Base-by-base conservation (phyloP, 2,888 invertebrate species). In the Drosophila siamana region DNA sequence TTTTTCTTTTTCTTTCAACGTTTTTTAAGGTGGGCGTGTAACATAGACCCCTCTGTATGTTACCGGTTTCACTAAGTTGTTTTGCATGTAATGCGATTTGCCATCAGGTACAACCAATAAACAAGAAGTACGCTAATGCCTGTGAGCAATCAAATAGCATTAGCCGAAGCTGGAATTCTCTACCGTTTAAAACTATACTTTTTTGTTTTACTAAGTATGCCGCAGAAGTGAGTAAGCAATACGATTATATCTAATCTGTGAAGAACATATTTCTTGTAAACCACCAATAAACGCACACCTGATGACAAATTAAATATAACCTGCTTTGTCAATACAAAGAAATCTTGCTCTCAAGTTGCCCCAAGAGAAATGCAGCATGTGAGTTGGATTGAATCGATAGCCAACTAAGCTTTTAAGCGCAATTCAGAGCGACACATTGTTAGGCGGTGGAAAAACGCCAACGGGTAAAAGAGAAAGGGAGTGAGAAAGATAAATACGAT, bases 71-170 rank as follows among this genome's bases (percentile, higher is more conserved):
- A 36, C 52, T 76, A 78, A 83, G 83, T 78, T 74, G 86, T 66
- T 82, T 86, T 82, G 73, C 81, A 69, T 83, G 84, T 82, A 82
- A 80, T 78, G 69, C 78, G 62, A 43, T 68, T 56, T 56, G 59
- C 28, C 55, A 73, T 40, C 52, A 38, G 11, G 16, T 44, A 46
- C 44, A 67, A 43, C 15, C 62, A 54, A 63, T 67, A 57, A 60
- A 46, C 41, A 67, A 67, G 56, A 51, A 59, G 59, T 62, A n/a
- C 65, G 46, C 52, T 69, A 73, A 74, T 52, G 50, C 36, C 11
- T 30, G 6, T 11, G 47, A 24, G 15, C 43, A 56, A n/a, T 40
- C 22, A 13, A 8, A 36, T 8, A 8, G 7, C 46, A 40, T 15
- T 40, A 15, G 11, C 9, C 44, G 40, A 33, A 16, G 19, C 19